Base-by-base conservation (phyloP, 2,888 invertebrate species). In the Caenorhabditis sp. region DNA sequence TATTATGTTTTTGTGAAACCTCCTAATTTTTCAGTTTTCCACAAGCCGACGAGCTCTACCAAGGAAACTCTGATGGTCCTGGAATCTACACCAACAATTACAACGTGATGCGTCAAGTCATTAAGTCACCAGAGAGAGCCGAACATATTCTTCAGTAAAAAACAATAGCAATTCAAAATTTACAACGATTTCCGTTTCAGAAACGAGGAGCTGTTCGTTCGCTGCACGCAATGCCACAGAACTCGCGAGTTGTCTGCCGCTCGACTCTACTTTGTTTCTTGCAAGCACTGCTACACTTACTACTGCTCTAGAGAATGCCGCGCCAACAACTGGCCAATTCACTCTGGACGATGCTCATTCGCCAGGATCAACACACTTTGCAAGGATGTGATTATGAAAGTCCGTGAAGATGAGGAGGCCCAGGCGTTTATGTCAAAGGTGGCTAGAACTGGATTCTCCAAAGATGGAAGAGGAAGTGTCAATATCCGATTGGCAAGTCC, bases 261-360 rank as follows among this genome's bases (percentile, higher is more conserved):
- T 80, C 95, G 95, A 87, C 94, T 85, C 9, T 81, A 94, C 89
- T 97, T 95, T 94, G 97, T 97, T 92, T 95, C 95, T 88, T 97
- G 96, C 93, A 97, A 97, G 93, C 97, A 97, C 92, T 98, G 98
- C 93, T 95, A 96, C 87, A 96, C 96, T 91, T 95, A 95, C 91
- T 98, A 98, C 93, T 98, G 98, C 93, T 96, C 96, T 81, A 37
- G 84, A 32, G 79, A 86, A 15, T 86, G 86, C 80, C 78, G 87
- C 26, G 94, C 96, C 81, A 95, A 95, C 15, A 97, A 98, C 92
- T 97, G 97, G 87, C 62, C 82, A 32, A 37, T 95, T 89, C 98
- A 98, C 92, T 95, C 96, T 81, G 95, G 95, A 90, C 95, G 95
- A 44, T 97, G 97, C 92, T 93, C 96, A 83, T 96, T 96, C 92